Percentiles rank a stretch among this genome's conserved stretches.
phyloP scores from a whole-genome alignment of 2,113 vertebrate genomes.

The Ariopsis seemanni region DNA sequence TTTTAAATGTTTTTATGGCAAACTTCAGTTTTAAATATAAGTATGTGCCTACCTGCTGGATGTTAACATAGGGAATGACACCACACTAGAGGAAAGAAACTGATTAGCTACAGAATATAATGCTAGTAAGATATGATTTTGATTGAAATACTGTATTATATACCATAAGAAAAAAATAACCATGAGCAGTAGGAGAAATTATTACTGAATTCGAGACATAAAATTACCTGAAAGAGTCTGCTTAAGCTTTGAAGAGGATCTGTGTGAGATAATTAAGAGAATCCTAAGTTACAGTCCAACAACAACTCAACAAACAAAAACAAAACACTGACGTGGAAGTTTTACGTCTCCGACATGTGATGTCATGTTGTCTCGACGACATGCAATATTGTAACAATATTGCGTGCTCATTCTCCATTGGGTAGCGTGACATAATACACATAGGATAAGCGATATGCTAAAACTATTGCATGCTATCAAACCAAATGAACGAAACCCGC shows the following conservation, averaged over 20 bases:
- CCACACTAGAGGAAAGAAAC: neutral
- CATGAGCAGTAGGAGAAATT: neutral
- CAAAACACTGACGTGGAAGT: neutral
- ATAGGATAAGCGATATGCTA: too few species aligned
- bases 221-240: slow-evolving; percentile 8
- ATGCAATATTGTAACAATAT: too few species aligned
- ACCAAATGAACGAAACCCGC: too few species aligned
- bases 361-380: too few species aligned
- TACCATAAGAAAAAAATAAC: neutral
- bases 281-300: neutral
- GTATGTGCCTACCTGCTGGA: slow-evolving; percentile 8
- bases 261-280: neutral
- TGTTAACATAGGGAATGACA: slow-evolving; percentile 4
- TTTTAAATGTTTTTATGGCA: neutral
- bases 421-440: too few species aligned
- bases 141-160: neutral
- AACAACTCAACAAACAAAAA: neutral
- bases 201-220: neutral
- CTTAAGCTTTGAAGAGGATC: neutral
- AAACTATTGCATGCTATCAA: too few species aligned
- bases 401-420: too few species aligned
- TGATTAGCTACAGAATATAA: neutral
- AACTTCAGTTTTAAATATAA: neutral
- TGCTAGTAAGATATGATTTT: neutral
- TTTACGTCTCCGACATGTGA: too few species aligned